Evolutionary conservation across 2,113 vertebrate genomes (phyloP).

Genomic region (Nothobranchius furzeri): DNA sequence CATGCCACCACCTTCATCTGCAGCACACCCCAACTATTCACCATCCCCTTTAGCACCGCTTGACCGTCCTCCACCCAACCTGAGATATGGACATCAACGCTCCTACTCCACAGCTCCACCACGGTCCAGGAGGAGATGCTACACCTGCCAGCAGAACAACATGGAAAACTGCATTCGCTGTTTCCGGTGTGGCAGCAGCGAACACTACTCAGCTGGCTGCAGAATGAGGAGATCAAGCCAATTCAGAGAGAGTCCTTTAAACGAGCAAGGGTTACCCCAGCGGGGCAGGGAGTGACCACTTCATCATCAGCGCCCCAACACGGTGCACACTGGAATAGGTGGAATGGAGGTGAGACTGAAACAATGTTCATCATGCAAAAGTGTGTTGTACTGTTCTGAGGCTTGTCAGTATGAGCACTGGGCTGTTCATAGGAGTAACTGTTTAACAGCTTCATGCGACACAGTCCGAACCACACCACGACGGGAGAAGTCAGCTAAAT

Average conservation of each 20-base stretch:
- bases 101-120: not conserved
- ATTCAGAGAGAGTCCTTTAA: not conserved
- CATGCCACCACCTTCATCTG: not conserved
- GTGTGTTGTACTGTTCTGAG: constrained; percentile 1
- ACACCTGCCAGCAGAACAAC: not conserved
- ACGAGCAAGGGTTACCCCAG: constrained; percentile 7
- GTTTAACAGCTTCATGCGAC: not conserved
- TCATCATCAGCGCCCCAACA: not conserved
- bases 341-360: not conserved
- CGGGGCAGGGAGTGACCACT: constrained; percentile 1
- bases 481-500: not conserved
- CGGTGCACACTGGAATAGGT: not conserved
- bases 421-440: not conserved
- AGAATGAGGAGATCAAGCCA: not conserved
- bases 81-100: not conserved
- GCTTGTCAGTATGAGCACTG: not conserved
- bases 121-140: not conserved
- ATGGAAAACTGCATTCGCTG: not conserved
- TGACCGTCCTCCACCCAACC: not conserved
- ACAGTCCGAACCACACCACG: not conserved
- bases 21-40: not conserved
- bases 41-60: not conserved
- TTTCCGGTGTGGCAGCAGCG: constrained; percentile 1
- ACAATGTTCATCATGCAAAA: constrained; percentile 2
- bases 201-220: constrained; percentile 2